Evolutionary conservation across 1,140 invertebrate species (phyloP).

Genomic region (Macrostomum lignano): DNA sequence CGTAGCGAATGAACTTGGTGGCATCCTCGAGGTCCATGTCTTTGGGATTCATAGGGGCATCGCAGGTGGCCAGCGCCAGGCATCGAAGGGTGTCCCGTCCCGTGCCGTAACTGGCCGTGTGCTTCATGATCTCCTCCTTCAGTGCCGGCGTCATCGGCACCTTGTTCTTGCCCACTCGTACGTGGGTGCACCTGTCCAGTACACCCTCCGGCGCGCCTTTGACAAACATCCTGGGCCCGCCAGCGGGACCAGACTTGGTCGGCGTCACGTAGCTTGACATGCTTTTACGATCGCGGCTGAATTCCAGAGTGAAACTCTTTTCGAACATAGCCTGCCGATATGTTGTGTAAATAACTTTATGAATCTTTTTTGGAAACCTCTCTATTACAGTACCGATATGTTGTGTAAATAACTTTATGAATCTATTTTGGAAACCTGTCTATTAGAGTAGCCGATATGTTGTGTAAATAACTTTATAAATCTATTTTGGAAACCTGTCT

Average conservation of each 20-base stretch:
- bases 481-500: no score
- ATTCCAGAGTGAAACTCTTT: conserved; percentile 83
- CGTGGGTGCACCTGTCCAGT: conserved; percentile 78
- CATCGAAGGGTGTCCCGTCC: conserved; percentile 87
- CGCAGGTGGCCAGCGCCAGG: conserved; percentile 73
- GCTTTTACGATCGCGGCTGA: conserved; percentile 96
- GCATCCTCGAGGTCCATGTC: conserved; percentile 93
- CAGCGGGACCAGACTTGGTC: conserved; percentile 37
- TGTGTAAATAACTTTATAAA: no score
- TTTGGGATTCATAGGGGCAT: conserved; percentile 44
- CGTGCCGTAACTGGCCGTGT: conserved; percentile 78
- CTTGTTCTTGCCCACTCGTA: conserved; percentile 64
- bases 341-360: conserved; percentile 39
- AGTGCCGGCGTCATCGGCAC: conserved; percentile 64
- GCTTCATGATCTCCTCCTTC: conserved; percentile 66
- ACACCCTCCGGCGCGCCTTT: conserved; percentile 87
- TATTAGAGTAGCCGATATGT: no score
- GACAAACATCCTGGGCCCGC: conserved; percentile 71
- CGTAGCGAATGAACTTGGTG: conserved; percentile 81
- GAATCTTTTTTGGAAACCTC: no score
- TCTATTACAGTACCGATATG: no score
- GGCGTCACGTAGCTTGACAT: conserved; percentile 88
- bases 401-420: no score
- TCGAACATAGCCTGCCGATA: conserved; percentile 20
- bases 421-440: no score